Evolutionary conservation across 2,888 invertebrate genomes (phyloP).

Genomic region (Melitaea athalia): DNA sequence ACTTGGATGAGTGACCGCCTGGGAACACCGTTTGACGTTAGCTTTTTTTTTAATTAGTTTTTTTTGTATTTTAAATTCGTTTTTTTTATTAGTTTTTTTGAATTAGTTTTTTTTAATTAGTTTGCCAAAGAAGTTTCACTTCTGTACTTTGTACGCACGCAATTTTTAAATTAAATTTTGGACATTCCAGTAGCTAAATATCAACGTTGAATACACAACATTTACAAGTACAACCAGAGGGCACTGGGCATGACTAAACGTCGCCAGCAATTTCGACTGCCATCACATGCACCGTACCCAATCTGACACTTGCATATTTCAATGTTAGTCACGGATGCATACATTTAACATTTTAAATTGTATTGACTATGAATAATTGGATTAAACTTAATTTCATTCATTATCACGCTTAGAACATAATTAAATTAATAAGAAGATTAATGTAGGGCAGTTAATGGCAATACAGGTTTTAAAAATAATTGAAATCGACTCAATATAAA

Average conservation of each 20-base stretch:
- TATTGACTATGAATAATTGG: conserved; percentile 36
- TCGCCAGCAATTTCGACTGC: conserved; percentile 62
- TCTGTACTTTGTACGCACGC: too few species aligned
- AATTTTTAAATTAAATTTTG: background rate
- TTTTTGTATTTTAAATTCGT: too few species aligned
- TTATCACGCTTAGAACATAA: too few species aligned
- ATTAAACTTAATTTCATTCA: background rate
- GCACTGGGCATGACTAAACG: conserved; percentile 58
- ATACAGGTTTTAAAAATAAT: background rate
- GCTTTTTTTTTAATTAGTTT: too few species aligned
- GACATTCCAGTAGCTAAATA: conserved; percentile 38
- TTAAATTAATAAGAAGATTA: background rate
- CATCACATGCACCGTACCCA: conserved; percentile 58
- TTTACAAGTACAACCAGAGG: conserved; percentile 47
- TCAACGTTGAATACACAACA: conserved; percentile 43
- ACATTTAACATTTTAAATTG: conserved; percentile 42
- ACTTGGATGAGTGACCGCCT: too few species aligned
- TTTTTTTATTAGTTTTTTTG: too few species aligned
- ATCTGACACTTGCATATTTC: conserved; percentile 73
- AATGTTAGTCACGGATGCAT: conserved; percentile 69
- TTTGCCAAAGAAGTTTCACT: too few species aligned
- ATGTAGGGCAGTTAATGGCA: background rate
- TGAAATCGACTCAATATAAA: too few species aligned
- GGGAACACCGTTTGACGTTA: too few species aligned
- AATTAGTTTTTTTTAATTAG: too few species aligned